Evolutionary conservation across 2,888 invertebrate genomes (phyloP), one percentile per base, ranked within the genome.

Genomic region (Limnephilus rhombicus): DNA sequence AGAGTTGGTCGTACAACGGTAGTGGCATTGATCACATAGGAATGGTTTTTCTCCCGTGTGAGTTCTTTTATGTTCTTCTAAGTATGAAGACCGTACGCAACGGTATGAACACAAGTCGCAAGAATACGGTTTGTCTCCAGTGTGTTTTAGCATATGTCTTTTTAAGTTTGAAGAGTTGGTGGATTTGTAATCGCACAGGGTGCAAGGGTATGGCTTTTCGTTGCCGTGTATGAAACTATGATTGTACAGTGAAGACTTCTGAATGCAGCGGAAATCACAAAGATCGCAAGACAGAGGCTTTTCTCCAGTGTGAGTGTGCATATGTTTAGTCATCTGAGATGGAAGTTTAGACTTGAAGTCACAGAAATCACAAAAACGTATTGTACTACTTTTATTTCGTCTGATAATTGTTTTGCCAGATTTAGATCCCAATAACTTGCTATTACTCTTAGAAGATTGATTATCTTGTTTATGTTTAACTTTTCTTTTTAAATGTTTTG

Each of bases 21-120:
- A 93, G 81, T 93, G 92, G 85, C 93, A 93, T 80, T 93, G 86
- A 15, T 93, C 93, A 53, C 93, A 93, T 29, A 93, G 37, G 83
- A 80, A 93, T 15, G 93, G 93, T 34, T 92, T 92, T 53, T 93
- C 93, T 34, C 90, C 92, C 9, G 93, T 92, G 31, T 93, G 93
- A 18, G 86, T 91, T 31, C 85, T 53, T 41, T 89, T 87, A 53
- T 93, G 93, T 18, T 89, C 93, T 83, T 92, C 85, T 24, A 93
- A 34, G 89, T 93, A 92, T 7, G 93, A 85, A 11, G 92, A 93
- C 53, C 92, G 93, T 12, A 80, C 86, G 34, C 92, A 92, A 34
- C 90, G 85, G 49, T 93, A 93, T 0, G 93, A 87, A 87, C 93
- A 93, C 13, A 92, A 31, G 82, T 93, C 92, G 41, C 93, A 93